Base-by-base conservation (phyloP, 2,888 invertebrate genomes). In the Oxystoma pomonae region DNA sequence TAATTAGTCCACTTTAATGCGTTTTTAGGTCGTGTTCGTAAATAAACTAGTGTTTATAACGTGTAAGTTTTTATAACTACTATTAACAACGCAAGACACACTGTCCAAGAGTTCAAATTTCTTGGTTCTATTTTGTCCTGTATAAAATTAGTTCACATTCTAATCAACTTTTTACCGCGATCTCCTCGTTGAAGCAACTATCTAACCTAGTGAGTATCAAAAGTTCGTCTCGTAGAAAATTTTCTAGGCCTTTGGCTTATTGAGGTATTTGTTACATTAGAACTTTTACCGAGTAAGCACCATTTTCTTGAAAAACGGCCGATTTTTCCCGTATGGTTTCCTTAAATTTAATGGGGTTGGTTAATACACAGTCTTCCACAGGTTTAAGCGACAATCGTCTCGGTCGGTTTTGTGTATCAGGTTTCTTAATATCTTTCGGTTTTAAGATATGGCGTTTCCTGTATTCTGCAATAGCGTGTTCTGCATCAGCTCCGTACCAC, bases 401-500 rank as follows among this genome's bases (percentile, higher is more conserved):
- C 2, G 64, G 67, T 17, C 64, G 64, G n/a, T 61, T 55, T 17
- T 57, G 18, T 3, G 63, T 58, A 5, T 22, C 57, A 2, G 35
- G 12, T 35, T 35, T 35, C 35, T 12, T 35, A 35, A 35, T 7
- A 35, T 35, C 35, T 35, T 3, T 7, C 12, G 35, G 35, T 7
- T 3, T 3, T 3, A 7, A 7, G 3, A 65, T 19, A 18, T 66
- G 61, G 21, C 73, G 67, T 61, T 72, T 72, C 35, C 71, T 71
- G 22, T 84, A 73, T 72, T 84, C 83, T 72, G 85, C 84, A 56
- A 84, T 83, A 69, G 86, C 87, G 65, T 83, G 83, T 0, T 85
- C 83, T 0, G 87, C 84, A 49, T 86, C 84, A 12, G 86, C 86
- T 65, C 88, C 90, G 2, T 87, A 87, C 90, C 90, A 90, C 0